These are phyloP conservation scores for Gymnopithys bicolor DNA, from an alignment of 2,797 vertebrate species.

Conservation along the genomic window DNA sequence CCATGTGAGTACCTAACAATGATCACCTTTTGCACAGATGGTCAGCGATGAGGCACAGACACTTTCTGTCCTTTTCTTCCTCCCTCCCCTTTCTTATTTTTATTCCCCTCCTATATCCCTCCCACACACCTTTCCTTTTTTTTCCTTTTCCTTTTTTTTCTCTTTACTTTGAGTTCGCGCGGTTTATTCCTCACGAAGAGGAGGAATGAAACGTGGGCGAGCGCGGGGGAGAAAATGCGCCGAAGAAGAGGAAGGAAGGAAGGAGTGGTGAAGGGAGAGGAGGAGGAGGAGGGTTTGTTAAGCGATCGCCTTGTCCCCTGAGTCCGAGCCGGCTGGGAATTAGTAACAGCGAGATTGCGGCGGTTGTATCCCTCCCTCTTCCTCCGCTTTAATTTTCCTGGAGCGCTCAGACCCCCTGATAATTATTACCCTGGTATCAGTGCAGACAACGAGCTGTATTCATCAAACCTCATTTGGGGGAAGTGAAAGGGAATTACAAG, in stretches of 20 bases:
- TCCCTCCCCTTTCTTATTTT: not conserved
- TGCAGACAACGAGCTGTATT: not conserved
- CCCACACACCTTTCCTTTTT: not conserved
- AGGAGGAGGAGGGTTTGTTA: slow-evolving; percentile 33
- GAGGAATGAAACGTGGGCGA: slow-evolving; percentile 22
- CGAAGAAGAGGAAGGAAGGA: slow-evolving; percentile 29
- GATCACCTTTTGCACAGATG: slow-evolving; percentile 58
- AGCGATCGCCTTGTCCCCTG: slow-evolving; percentile 54
- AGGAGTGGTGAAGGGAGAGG: slow-evolving; percentile 15
- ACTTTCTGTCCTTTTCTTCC: slow-evolving; percentile 22
- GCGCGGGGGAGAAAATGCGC: slow-evolving; percentile 21
- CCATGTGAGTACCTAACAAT: slow-evolving; percentile 78
- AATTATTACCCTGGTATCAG: not conserved
- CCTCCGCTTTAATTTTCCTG: not conserved
- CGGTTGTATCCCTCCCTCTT: slow-evolving; percentile 4
- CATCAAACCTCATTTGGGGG: not conserved
- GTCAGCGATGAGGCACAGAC: slow-evolving; percentile 31
- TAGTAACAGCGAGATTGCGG: not conserved
- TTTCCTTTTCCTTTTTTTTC: fast-evolving
- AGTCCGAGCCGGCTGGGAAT: slow-evolving; percentile 47
- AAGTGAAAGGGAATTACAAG: not conserved
- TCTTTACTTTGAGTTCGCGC: not conserved
- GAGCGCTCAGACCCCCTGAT: not conserved
- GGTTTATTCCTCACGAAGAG: slow-evolving; percentile 2
- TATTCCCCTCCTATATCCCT: not conserved